Conservation (phyloP, 1,140 invertebrate species). For the Mizuhopecten yessoensis region DNA sequence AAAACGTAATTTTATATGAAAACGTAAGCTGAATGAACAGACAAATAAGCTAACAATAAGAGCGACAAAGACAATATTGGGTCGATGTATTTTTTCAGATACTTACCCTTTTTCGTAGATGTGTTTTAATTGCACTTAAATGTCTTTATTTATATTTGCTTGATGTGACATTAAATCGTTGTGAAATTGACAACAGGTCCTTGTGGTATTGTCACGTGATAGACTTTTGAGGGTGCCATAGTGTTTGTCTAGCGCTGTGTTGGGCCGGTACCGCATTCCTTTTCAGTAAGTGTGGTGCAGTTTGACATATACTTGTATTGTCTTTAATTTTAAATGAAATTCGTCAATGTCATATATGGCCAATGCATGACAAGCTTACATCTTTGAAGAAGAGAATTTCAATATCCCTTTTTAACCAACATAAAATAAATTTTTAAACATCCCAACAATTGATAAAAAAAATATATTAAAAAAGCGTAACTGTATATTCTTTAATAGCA, state of each 20-base stretch:
- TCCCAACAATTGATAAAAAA: too few species aligned
- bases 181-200: constrained; percentile 23
- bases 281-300: background rate
- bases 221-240: background rate
- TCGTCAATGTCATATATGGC: background rate
- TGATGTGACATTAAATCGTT: background rate
- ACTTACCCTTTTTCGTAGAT: constrained; percentile 32
- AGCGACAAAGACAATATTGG: background rate
- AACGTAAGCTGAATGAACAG: background rate
- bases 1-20: too few species aligned
- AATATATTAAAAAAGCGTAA: too few species aligned
- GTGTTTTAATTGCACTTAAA: constrained; percentile 39
- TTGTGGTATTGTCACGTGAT: background rate
- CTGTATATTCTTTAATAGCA: too few species aligned
- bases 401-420: too few species aligned
- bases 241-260: background rate
- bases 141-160: background rate
- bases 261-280: background rate
- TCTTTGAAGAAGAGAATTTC: background rate
- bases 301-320: constrained; percentile 15
- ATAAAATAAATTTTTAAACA: too few species aligned
- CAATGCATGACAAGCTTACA: background rate
- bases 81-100: background rate
- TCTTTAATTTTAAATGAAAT: background rate
- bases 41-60: background rate